A percentile compares a stretch with the other conserved stretches of the same genome.
phyloP scores from a whole-genome alignment of 2,797 vertebrate species.

The Sitta carolinensis region DNA sequence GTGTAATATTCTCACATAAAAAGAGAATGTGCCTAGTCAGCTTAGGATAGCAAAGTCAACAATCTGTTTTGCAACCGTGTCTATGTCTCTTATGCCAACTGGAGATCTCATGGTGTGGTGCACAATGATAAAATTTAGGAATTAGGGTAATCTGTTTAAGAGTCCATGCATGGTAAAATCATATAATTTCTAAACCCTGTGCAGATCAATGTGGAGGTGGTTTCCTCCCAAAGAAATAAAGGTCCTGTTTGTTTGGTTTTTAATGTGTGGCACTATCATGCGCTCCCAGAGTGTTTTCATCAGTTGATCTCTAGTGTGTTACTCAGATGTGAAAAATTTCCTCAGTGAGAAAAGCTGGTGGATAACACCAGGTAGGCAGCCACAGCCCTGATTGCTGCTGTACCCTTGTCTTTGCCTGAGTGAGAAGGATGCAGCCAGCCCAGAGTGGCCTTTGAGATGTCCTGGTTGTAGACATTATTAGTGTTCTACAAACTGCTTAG shows the following conservation, averaged over 20 bases:
- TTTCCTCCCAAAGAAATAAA: not conserved
- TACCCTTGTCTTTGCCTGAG: not conserved
- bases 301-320: not conserved
- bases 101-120: not conserved
- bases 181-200: not conserved
- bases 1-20: not conserved
- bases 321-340: not conserved
- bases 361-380: not conserved
- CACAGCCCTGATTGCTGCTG: not conserved
- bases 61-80: not conserved
- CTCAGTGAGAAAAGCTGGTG: not conserved
- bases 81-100: not conserved
- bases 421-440: not conserved
- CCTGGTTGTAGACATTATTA: not conserved
- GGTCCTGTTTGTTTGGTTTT: not conserved
- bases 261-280: not conserved
- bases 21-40: not conserved
- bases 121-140: not conserved
- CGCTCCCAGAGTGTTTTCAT: not conserved
- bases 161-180: not conserved
- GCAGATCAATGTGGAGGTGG: not conserved
- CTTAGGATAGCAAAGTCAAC: not conserved
- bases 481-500: not conserved
- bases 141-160: not conserved
- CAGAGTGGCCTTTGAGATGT: not conserved